Base-by-base conservation (phyloP, 2,888 invertebrate species). In the Cataglyphis livida region DNA sequence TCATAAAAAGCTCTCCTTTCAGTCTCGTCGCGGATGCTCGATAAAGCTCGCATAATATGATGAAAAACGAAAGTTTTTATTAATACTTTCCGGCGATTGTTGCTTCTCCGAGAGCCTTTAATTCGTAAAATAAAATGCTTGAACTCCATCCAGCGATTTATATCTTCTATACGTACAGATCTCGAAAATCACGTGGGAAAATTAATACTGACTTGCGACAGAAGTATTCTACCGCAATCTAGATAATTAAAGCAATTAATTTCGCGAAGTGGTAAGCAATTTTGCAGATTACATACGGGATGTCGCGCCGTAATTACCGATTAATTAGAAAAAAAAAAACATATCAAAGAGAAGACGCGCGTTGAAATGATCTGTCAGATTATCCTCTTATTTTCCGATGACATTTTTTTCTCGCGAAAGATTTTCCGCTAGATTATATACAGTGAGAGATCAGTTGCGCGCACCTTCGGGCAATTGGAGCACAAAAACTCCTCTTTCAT, bases 401-500 rank as follows among this genome's bases (percentile, higher is more conserved):
- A 3, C n/a, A 5, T 32, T 59, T 28, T 66, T 59, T 28, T 66
- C 21, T 28, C 7, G 9, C 15, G 25, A 32, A 1, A 59, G 21
- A 68, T 41, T 66, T 57, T 15, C 41, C 21, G 32, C 21, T 41
- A 41, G 28, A 78, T 66, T 57, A 44, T 15, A 54, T 57, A 54
- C 64, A 54, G 28, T 9, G 54, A 9, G n/a, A 25, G 12, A 88
- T 90, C 68, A 70, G 79, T 82, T 86, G 75, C 81, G 83, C 81
- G 38, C 84, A 79, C 85, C 91, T 83, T 38, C 76, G 73, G 89
- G 88, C 91, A 81, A 73, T 78, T 71, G 12, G 66, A 68, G 75
- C 76, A 90, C 88, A 91, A 90, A 90, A 85, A 74, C 85, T 48
- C 62, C 83, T 84, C 79, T 81, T 84, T 87, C 86, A 82, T 90